Evolutionary conservation across 2,888 invertebrate species (phyloP).

Genomic region (Dasysyrphus tricinctus): DNA sequence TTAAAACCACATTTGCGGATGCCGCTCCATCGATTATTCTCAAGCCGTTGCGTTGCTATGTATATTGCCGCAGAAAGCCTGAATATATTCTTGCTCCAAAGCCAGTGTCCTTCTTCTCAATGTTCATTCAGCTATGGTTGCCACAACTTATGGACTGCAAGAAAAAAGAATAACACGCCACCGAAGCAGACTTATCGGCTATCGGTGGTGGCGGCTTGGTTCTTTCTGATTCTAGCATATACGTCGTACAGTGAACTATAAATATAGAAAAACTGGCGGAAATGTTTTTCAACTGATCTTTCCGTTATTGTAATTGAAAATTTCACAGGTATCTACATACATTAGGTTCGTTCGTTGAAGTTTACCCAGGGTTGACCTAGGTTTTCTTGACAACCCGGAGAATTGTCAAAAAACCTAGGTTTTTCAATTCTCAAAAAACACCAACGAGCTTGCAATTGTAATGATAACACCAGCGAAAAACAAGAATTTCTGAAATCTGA

Average conservation of each 20-base stretch:
- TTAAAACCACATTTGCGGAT: conserved; percentile 72
- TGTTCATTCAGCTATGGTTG: conserved; percentile 68
- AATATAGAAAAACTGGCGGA: background rate
- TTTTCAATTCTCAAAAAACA: no score
- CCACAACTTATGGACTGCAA: conserved; percentile 34
- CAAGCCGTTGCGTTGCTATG: conserved; percentile 19
- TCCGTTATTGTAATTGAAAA: no score
- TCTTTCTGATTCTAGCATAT: conserved; percentile 18
- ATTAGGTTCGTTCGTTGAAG: no score
- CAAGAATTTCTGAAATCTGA: no score
- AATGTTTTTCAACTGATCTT: background rate
- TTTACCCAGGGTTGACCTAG: no score
- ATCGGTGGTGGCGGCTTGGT: conserved; percentile 12
- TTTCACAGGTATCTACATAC: no score
- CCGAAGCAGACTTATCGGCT: conserved; percentile 46
- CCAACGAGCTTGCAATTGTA: no score
- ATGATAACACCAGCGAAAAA: no score
- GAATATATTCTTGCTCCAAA: background rate
- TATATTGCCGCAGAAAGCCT: background rate
- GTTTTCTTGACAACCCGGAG: no score
- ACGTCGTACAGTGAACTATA: background rate
- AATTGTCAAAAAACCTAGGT: no score
- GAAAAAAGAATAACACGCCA: conserved; percentile 4
- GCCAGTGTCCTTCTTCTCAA: conserved; percentile 52
- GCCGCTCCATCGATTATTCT: conserved; percentile 61